Conservation (phyloP, 2,888 invertebrate species). For the Acleris cristana region DNA sequence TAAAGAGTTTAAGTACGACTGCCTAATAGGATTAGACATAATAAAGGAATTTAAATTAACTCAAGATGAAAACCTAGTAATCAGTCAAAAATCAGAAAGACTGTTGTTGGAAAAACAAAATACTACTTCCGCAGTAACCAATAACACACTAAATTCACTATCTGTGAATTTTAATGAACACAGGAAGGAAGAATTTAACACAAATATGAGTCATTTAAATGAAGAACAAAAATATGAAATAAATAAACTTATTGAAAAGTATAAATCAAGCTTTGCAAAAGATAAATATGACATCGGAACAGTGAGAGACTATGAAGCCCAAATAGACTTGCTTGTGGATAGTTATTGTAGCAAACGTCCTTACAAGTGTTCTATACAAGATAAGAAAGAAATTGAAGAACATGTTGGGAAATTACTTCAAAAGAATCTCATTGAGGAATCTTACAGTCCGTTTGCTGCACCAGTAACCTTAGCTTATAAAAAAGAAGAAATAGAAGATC, state of each 20-base stretch:
- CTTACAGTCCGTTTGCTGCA: conserved; percentile 35
- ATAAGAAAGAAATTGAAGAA: conserved; percentile 32
- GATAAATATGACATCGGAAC: conserved; percentile 39
- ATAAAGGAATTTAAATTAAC: conserved; percentile 26
- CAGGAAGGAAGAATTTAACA: conserved; percentile 38
- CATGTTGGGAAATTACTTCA: conserved; percentile 29
- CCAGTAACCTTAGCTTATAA: conserved; percentile 36
- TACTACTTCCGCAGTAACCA: conserved; percentile 11
- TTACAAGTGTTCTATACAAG: conserved; percentile 33
- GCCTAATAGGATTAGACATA: conserved; percentile 13
- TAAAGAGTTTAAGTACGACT: conserved; percentile 33
- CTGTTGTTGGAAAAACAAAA: conserved; percentile 2
- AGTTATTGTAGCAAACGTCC: conserved; percentile 37
- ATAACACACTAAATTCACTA: neutral
- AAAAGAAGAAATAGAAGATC: neutral
- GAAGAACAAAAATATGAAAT: conserved; percentile 34
- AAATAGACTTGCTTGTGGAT: conserved; percentile 35
- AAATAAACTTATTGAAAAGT: conserved; percentile 32
- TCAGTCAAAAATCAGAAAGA: conserved; percentile 12
- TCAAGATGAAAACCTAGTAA: conserved; percentile 29
- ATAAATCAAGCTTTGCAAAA: conserved; percentile 39
- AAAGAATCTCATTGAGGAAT: conserved; percentile 29
- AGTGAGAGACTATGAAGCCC: conserved; percentile 38
- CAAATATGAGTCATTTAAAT: conserved; percentile 35
- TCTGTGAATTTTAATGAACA: conserved; percentile 42